Conservation (phyloP, 2,888 invertebrate genomes). For the Maniola hyperantus region DNA sequence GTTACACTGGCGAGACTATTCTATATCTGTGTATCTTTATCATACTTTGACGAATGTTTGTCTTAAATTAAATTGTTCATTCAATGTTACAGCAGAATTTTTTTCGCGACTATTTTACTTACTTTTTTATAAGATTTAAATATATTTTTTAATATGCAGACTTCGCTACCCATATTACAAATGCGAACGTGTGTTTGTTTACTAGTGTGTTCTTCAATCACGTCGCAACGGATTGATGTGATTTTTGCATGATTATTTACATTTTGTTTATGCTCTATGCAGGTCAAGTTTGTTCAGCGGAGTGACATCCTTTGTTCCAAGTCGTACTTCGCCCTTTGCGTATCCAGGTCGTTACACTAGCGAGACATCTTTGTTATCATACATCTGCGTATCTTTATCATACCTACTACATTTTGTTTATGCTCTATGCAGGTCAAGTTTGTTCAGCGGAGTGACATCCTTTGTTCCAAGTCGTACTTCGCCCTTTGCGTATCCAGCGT, state of each 20-base stretch:
- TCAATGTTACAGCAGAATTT: no score
- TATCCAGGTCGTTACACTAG: conserved; percentile 23
- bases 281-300: conserved; percentile 4
- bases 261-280: conserved; percentile 8
- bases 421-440: conserved; percentile 15
- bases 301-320: conserved; percentile 10
- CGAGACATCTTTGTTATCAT: conserved; percentile 18
- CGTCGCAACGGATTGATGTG: no score
- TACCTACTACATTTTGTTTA: conserved; percentile 1
- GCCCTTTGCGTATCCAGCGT: conserved; percentile 20
- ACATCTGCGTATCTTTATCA: not conserved
- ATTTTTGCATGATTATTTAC: no score
- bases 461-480: conserved; percentile 11
- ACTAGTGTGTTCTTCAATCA: no score
- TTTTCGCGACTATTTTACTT: no score
- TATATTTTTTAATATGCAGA: no score
- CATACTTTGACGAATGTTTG: not conserved
- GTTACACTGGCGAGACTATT: conserved; percentile 17
- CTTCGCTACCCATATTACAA: no score
- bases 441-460: not conserved
- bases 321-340: conserved; percentile 11
- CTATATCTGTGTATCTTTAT: conserved; percentile 1
- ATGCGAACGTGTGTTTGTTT: no score
- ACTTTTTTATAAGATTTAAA: no score
- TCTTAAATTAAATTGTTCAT: no score